Evolutionary conservation across 2,888 invertebrate genomes (phyloP).

Genomic region (Mesochorus sp.): DNA sequence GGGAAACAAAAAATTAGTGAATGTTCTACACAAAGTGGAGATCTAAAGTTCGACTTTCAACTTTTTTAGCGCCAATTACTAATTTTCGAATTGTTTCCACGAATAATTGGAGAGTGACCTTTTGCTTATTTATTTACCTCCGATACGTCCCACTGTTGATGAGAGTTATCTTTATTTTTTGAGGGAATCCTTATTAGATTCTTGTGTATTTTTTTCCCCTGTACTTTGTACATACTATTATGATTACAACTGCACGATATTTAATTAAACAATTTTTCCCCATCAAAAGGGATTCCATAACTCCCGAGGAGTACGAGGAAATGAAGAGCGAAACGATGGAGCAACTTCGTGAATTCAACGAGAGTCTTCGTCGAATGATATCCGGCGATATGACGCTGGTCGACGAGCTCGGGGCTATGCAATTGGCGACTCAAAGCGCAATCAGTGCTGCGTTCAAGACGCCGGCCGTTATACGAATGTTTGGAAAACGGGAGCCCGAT

Average conservation of each 20-base stretch:
- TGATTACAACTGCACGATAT: no score
- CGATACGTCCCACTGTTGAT: no score
- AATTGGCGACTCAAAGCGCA: constrained; percentile 88
- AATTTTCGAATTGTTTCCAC: no score
- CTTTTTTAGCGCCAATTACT: no score
- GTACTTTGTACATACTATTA: background rate
- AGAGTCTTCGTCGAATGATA: constrained; percentile 85
- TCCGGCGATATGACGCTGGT: constrained; percentile 88
- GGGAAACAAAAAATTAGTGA: no score
- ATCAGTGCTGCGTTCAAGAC: constrained; percentile 90
- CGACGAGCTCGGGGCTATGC: constrained; percentile 86
- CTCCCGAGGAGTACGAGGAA: constrained; percentile 86
- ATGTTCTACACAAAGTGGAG: no score
- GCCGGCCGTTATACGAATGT: constrained; percentile 88
- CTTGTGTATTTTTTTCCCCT: background rate
- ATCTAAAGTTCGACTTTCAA: no score
- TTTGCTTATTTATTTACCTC: no score
- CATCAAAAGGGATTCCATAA: constrained; percentile 84
- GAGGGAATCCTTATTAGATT: background rate
- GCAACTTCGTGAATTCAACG: constrained; percentile 87
- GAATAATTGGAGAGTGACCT: no score
- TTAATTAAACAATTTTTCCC: no score
- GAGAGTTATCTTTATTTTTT: no score
- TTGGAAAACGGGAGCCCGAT: constrained; percentile 88
- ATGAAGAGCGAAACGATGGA: constrained; percentile 88